These are phyloP conservation scores for Stictocephala bisonia DNA, from an alignment of 2,888 invertebrate genomes.

Conservation along the genomic window DNA sequence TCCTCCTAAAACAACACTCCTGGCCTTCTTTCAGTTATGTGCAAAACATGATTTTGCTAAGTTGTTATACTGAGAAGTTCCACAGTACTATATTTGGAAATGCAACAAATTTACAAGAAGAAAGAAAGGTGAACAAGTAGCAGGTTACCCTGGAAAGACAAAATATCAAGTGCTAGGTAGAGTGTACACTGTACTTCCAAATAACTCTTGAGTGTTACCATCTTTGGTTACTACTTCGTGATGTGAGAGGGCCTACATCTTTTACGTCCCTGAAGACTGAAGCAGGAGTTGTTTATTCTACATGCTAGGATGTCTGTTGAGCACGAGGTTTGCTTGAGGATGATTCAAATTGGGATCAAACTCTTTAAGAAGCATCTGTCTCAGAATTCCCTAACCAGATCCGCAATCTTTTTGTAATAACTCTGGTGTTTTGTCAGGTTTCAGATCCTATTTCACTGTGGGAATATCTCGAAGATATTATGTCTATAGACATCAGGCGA, in stretches of 20 bases:
- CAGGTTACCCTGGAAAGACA: slow-evolving; percentile 48
- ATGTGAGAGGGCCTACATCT: no score
- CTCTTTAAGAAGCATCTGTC: no score
- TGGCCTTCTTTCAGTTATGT: neutral
- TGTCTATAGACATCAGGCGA: neutral
- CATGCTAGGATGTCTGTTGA: slow-evolving; percentile 60
- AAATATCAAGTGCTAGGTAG: no score
- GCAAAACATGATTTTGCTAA: slow-evolving; percentile 33
- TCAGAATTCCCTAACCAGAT: slow-evolving; percentile 47
- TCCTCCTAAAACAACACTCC: neutral
- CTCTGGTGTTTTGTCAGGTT: no score
- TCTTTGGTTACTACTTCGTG: no score
- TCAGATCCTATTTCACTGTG: no score
- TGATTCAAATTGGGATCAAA: no score
- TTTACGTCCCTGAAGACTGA: slow-evolving; percentile 61
- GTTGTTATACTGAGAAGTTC: slow-evolving; percentile 53
- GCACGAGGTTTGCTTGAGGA: no score
- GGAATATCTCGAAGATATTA: slow-evolving; percentile 5
- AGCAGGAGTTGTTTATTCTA: slow-evolving; percentile 56
- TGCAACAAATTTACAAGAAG: neutral
- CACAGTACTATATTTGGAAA: slow-evolving; percentile 52
- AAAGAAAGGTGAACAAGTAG: neutral
- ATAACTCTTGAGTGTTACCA: slow-evolving; percentile 54
- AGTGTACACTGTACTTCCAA: slow-evolving; percentile 57
- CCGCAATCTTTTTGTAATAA: no score